Conservation (phyloP, 2,797 vertebrate genomes). For the Melopsittacus undulatus region DNA sequence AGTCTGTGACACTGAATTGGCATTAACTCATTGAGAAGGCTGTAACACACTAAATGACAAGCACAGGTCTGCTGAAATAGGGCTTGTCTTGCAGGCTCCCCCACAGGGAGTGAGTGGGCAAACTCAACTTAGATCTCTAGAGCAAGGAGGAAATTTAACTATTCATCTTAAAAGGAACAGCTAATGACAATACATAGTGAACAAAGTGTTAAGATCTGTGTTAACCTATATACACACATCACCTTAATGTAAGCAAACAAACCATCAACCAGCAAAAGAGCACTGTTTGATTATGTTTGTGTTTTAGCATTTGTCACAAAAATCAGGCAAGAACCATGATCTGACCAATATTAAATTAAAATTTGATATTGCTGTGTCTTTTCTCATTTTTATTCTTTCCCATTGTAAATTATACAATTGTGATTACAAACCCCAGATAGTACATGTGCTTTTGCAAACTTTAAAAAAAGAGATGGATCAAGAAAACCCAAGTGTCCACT, state of each 20-base stretch:
- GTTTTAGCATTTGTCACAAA: background rate
- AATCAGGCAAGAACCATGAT: background rate
- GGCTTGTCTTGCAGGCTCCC: background rate
- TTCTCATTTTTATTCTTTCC: background rate
- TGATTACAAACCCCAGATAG: background rate
- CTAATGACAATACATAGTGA: background rate
- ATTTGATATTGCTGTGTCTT: background rate
- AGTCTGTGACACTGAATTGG: background rate
- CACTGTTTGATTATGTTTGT: background rate
- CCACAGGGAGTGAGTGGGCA: background rate
- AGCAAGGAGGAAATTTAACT: background rate
- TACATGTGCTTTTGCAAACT: background rate
- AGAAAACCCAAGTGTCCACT: accelerated
- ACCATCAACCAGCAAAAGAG: background rate
- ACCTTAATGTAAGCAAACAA: background rate
- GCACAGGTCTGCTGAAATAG: background rate
- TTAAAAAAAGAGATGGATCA: background rate
- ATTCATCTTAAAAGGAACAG: background rate
- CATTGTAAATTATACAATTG: background rate
- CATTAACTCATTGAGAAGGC: background rate
- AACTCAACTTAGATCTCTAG: background rate
- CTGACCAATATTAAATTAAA: background rate
- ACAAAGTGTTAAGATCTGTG: background rate
- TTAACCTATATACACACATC: background rate
- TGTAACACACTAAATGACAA: background rate